Conservation (phyloP, 2,113 vertebrate species). For the Paratilapia polleni region DNA sequence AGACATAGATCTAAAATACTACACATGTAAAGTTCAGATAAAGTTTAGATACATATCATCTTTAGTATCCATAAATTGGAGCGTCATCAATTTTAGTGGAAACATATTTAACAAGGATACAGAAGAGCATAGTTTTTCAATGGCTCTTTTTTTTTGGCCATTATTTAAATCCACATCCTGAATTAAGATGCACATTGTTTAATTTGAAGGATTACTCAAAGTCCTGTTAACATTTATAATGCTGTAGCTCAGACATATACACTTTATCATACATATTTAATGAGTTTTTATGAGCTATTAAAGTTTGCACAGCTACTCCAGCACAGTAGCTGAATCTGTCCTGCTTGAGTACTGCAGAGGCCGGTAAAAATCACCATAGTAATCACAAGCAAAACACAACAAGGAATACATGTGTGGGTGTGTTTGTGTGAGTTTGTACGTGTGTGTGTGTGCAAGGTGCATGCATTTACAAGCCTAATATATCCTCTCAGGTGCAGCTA, state of each 20-base stretch:
- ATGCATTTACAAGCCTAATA: constrained; percentile 37
- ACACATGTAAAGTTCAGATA: not conserved
- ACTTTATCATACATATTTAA: not conserved
- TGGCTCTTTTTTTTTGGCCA: constrained; percentile 10
- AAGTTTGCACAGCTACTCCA: not conserved
- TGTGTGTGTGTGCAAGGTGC: not conserved
- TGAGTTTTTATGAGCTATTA: not conserved
- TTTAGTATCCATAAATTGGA: not conserved
- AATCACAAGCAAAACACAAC: constrained; percentile 28
- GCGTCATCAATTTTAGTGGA: rapidly evolving
- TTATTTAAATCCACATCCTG: constrained; percentile 27
- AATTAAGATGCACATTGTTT: constrained; percentile 11
- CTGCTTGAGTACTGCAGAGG: constrained; percentile 5
- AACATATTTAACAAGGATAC: not conserved
- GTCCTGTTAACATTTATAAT: not conserved
- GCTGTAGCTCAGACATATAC: not conserved
- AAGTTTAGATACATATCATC: not conserved
- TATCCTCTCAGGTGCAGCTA: constrained; percentile 50
- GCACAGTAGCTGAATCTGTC: constrained; percentile 15
- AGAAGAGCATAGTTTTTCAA: constrained; percentile 16
- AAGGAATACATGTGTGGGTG: not conserved
- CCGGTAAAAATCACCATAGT: constrained; percentile 32
- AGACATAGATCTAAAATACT: constrained; percentile 1
- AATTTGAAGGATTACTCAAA: constrained; percentile 6
- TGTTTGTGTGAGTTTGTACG: not conserved